Evolutionary conservation across 2,797 vertebrate genomes (phyloP).

Genomic region (Schizopygopsis pylzovi): DNA sequence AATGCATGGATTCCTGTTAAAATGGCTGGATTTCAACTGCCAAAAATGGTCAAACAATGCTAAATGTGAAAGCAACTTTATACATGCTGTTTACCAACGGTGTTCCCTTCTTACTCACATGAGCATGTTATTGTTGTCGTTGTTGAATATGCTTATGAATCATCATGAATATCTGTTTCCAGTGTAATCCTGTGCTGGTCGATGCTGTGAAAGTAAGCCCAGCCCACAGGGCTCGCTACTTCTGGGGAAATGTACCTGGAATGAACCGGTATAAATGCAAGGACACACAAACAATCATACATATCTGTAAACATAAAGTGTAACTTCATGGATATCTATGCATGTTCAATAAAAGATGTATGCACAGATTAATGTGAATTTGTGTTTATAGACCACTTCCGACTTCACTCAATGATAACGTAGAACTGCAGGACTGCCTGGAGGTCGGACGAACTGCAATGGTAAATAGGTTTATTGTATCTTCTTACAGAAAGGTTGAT

Average conservation of each 20-base stretch:
- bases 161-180: conserved; percentile 27
- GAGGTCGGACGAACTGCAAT: conserved; percentile 84
- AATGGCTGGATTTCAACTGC: too few species aligned
- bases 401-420: conserved; percentile 78
- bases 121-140: neutral
- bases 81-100: neutral
- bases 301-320: neutral
- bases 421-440: conserved; percentile 87
- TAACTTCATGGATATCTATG: neutral
- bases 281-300: neutral
- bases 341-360: neutral
- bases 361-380: neutral
- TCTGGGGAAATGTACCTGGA: conserved; percentile 96
- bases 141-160: neutral
- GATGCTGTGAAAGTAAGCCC: conserved; percentile 93
- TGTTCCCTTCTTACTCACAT: neutral
- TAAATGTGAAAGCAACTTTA: neutral
- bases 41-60: neutral
- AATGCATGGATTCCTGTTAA: too few species aligned
- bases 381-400: conserved; percentile 77
- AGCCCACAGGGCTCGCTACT: conserved; percentile 91
- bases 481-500: neutral
- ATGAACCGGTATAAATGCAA: conserved; percentile 87
- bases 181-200: conserved; percentile 94
- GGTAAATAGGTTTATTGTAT: conserved; percentile 66